A percentile compares a stretch with the other conserved stretches of the same genome.
These are phyloP conservation scores for Phrixothrix hirtus DNA, from an alignment of 2,888 invertebrate genomes.

Conservation along the genomic window DNA sequence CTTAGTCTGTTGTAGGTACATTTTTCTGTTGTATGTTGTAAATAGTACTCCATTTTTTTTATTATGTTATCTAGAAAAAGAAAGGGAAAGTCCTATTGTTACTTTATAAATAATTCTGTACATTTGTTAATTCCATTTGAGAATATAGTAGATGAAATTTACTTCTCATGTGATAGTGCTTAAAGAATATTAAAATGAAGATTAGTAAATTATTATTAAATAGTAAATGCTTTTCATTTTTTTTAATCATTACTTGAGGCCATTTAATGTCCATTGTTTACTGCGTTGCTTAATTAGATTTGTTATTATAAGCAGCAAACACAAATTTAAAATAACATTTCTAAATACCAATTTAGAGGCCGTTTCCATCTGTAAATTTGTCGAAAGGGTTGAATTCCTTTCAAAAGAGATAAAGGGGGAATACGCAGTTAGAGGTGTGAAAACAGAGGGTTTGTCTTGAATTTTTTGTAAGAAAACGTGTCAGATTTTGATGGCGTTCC, in stretches of 20 bases:
- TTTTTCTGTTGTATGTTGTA: slow-evolving; percentile 26
- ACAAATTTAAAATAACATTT: too few relatives aligned
- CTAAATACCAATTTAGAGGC: too few relatives aligned
- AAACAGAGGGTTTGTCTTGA: too few relatives aligned
- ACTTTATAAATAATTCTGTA: slow-evolving; percentile 23
- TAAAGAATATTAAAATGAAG: slow-evolving; percentile 24
- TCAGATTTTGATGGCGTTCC: too few relatives aligned
- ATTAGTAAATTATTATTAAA: slow-evolving; percentile 31
- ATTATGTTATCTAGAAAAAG: slow-evolving; percentile 16
- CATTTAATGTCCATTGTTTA: too few relatives aligned
- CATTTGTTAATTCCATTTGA: slow-evolving; percentile 26
- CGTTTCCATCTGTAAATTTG: too few relatives aligned
- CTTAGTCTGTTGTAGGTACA: slow-evolving; percentile 21
- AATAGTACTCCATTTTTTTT: slow-evolving; percentile 21
- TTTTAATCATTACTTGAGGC: slow-evolving; percentile 1
- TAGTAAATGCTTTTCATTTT: slow-evolving; percentile 14
- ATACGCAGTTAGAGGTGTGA: too few relatives aligned
- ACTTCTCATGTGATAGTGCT: slow-evolving; percentile 29
- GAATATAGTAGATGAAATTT: slow-evolving; percentile 16
- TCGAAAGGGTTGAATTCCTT: too few relatives aligned
- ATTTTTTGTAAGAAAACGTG: too few relatives aligned
- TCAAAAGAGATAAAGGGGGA: too few relatives aligned
- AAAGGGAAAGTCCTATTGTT: slow-evolving; percentile 17
- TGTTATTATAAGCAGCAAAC: too few relatives aligned
- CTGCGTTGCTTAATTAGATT: too few relatives aligned